Evolutionary conservation across 1,140 invertebrate species (phyloP), one percentile per base, ranked within the genome.

Genomic region (Drosophila fuyamai): DNA sequence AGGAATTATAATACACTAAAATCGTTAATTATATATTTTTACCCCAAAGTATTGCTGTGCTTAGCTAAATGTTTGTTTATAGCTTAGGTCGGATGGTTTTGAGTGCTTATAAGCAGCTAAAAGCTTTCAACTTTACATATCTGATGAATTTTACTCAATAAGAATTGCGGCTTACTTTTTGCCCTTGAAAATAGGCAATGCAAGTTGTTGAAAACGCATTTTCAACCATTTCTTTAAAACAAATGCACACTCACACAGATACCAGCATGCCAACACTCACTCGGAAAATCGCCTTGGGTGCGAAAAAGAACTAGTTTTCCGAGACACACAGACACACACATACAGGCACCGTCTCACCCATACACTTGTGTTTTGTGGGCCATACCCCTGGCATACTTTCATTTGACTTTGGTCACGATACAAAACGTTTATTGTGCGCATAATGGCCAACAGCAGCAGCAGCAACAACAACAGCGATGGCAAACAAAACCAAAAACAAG

Each of bases 331-430:
- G 14, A 54, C 27, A 40, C 8, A 32, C n/a, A 50, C 9, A n/a
- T 8, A 18, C 14, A n/a, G 3, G 13, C 32, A 8, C 9, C 12
- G n/a, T 10, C 16, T 23, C 51, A 40, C 51, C 5, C 32, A 55
- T 32, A 59, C 43, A 57, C 47, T 75, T 57, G 76, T 7, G 48
- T 60, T 81, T 81, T 82, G 83, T 88, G 71, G 65, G 84, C 61
- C 76, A 77, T 88, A 88, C 80, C 84, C 84, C 84, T 88, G 84
- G 84, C 84, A 88, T 68, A 89, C 67, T 89, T 88, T 88, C 84
- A 84, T 89, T 89, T 89, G 84, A 88, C 83, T 88, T 88, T 88
- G 83, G 83, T 88, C 80, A 88, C 83, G 83, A 88, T 89, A 88
- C 75, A 83, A 89, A 89, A 80, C 83, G 84, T 88, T 88, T 88